Evolutionary conservation across 2,113 vertebrate genomes (phyloP), one percentile per base, ranked within the genome.

Genomic region (Pterophyllum scalare): DNA sequence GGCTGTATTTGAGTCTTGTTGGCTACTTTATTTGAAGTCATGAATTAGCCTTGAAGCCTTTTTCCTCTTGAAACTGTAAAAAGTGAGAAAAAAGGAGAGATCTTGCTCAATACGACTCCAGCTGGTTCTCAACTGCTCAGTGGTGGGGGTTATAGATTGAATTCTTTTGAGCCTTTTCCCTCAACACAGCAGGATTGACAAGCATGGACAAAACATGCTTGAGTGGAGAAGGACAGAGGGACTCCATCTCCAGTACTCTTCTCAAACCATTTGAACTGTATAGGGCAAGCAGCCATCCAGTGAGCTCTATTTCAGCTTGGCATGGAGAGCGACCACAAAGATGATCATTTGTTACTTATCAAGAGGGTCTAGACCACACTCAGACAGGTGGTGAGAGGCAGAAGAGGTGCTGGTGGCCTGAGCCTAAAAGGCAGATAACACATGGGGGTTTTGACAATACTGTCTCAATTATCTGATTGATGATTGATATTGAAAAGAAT

Each of bases 261-360:
- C 67, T 59, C 22, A 15, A 59, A 43, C 56, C 11, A 70, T 89
- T 78, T 75, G 57, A 52, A 77, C 70, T 77, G 70, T 74, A 19
- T 35, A 31, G 31, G 61, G 85, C 70, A 60, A 82, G 58, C 46
- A 72, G 75, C 60, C 52, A 22, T 54, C 22, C 31, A 20, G 59
- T 54, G 43, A 26, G 49, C 77, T 43, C 78, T 57, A 3, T 77
- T 81, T 80, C 54, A 82, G 20, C 56, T 57, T 10, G 31, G 64
- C 17, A 38, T 52, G 56, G 12, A 83, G 74, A 83, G 70, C 80
- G 59, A 81, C 67, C 79, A 49, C 58, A 57, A 75, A 26, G 59
- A 86, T 58, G 79, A 88, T 88, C 79, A 58, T 89, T 85, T 84
- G 79, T 88, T 77, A 75, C 70, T n/a, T 19, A 72, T 87, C 60